Conservation (phyloP, 2,797 vertebrate species). For the Pantherophis alleghaniensis region DNA sequence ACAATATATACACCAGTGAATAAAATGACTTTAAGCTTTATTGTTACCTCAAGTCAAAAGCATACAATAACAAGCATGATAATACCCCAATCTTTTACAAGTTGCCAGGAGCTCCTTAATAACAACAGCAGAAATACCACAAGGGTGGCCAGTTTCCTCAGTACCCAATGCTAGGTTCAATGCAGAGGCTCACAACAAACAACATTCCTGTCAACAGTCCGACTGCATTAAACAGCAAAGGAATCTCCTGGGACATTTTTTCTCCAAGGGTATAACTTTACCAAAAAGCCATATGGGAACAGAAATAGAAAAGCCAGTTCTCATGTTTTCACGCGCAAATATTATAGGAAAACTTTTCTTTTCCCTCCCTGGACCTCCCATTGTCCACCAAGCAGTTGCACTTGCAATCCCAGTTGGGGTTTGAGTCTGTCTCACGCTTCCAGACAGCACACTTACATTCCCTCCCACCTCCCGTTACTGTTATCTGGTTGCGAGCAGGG, state of each 20-base stretch:
- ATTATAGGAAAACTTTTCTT: no score
- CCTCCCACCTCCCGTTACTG: no score
- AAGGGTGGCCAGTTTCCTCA: not conserved
- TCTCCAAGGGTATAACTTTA: not conserved
- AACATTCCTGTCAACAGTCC: not conserved
- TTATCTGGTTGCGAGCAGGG: not conserved
- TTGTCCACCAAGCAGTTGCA: not conserved
- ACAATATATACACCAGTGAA: not conserved
- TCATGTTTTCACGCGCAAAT: not conserved
- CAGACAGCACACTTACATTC: no score
- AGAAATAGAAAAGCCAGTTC: not conserved
- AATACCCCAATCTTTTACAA: not conserved
- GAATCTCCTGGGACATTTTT: not conserved
- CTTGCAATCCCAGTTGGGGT: not conserved
- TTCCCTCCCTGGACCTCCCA: no score
- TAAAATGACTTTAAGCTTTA: not conserved
- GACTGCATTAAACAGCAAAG: not conserved
- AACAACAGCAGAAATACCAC: not conserved
- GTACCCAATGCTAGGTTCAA: not conserved
- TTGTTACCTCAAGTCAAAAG: not conserved
- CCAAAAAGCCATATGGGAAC: not conserved
- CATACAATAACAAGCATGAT: not conserved
- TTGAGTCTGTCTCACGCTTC: not conserved
- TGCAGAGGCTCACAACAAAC: not conserved
- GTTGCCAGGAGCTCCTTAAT: not conserved